Conservation (phyloP, 2,113 vertebrate genomes). For the Apaloderma vittatum region DNA sequence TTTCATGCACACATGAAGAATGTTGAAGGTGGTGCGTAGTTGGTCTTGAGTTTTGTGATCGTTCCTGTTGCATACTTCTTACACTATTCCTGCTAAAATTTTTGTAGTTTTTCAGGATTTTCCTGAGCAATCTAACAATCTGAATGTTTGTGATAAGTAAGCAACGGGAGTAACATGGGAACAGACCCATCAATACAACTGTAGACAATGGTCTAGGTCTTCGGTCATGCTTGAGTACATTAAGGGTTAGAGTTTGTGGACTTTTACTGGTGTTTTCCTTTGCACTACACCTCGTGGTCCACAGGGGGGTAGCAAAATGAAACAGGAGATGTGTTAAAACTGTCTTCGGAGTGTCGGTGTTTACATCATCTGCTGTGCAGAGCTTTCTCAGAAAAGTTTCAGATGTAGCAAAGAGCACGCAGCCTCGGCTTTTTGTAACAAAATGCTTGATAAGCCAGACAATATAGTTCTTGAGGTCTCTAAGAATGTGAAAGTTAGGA, state of each 20-base stretch:
- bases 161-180: neutral
- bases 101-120: neutral
- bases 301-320: constrained; percentile 1
- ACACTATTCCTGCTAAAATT: neutral
- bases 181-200: neutral
- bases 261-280: neutral
- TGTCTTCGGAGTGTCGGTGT: fast-evolving
- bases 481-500: neutral
- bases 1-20: neutral
- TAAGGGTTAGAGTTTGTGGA: neutral
- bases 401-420: fast-evolving
- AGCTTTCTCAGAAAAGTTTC: neutral
- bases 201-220: neutral
- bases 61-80: neutral
- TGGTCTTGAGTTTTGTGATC: neutral
- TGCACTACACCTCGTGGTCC: neutral
- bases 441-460: neutral
- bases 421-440: neutral
- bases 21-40: neutral
- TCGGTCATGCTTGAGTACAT: neutral
- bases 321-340: neutral
- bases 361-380: neutral
- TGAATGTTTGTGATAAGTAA: neutral
- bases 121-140: neutral
- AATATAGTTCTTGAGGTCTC: neutral